Conservation (phyloP, 1,140 invertebrate genomes). For the Globodera ellingtonae region DNA sequence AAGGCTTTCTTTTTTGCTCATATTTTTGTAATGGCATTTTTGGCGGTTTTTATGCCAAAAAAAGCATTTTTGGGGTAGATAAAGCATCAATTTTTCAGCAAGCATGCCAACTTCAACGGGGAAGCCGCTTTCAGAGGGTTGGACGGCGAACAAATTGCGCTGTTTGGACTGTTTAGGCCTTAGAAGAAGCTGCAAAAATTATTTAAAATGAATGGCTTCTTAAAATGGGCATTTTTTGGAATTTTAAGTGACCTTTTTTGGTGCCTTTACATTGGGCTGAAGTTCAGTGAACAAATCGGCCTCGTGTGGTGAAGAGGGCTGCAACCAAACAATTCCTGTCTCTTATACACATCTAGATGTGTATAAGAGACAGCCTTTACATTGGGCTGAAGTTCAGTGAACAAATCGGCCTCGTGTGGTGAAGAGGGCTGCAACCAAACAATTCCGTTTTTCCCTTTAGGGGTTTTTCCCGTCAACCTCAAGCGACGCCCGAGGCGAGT, state of each 20-base stretch:
- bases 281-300: constrained; percentile 24
- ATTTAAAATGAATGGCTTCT: background rate
- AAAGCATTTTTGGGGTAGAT: too few species aligned
- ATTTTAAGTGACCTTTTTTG: background rate
- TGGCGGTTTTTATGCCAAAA: too few species aligned
- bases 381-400: constrained; percentile 17
- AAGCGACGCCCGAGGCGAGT: background rate
- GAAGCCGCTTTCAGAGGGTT: background rate
- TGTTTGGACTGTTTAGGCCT: background rate
- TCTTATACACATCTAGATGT: too few species aligned
- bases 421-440: background rate
- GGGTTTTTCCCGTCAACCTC: background rate
- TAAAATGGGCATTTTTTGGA: background rate
- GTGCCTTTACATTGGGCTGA: constrained; percentile 13
- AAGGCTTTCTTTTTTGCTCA: too few species aligned
- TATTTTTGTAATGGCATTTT: too few species aligned
- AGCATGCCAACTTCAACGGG: background rate
- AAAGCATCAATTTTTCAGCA: too few species aligned
- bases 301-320: background rate
- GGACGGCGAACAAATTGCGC: background rate
- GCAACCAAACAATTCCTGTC: background rate
- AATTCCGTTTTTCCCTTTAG: background rate
- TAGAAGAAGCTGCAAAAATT: background rate
- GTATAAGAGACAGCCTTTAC: too few species aligned
- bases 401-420: constrained; percentile 8